phyloP scores from a whole-genome alignment of 37 sponge, comb jelly and placozoan genomes.

The Haliclona indistincta region DNA sequence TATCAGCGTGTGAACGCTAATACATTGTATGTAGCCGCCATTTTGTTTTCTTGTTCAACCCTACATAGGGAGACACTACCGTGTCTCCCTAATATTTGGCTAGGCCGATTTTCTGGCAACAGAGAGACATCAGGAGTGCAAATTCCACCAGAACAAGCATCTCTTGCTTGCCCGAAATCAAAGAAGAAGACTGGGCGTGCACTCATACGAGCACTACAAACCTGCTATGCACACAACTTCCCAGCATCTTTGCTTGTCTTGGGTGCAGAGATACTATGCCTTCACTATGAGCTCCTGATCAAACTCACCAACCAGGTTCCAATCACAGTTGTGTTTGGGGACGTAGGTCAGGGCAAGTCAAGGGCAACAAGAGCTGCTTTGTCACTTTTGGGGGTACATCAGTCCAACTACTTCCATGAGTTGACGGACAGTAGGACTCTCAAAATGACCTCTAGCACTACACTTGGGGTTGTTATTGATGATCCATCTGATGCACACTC shows the following conservation, averaged over 20 bases:
- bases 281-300: not conserved
- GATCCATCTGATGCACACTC: not conserved
- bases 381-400: not conserved
- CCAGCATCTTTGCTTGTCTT: not conserved
- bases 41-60: too few species aligned
- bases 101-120: too few species aligned
- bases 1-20: too few species aligned
- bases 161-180: too few species aligned
- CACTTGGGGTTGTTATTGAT: not conserved
- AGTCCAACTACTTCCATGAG: not conserved
- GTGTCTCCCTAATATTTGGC: too few species aligned
- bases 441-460: not conserved
- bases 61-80: too few species aligned
- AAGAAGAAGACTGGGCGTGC: not conserved
- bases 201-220: not conserved
- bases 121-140: too few species aligned
- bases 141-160: too few species aligned
- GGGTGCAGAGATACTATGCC: not conserved
- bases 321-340: not conserved
- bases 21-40: too few species aligned
- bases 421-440: not conserved
- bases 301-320: not conserved
- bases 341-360: not conserved
- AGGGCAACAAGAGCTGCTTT: not conserved
- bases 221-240: not conserved